phyloP scores from a whole-genome alignment of 1,140 invertebrate genomes.

The Caenorhabditis brenneri region DNA sequence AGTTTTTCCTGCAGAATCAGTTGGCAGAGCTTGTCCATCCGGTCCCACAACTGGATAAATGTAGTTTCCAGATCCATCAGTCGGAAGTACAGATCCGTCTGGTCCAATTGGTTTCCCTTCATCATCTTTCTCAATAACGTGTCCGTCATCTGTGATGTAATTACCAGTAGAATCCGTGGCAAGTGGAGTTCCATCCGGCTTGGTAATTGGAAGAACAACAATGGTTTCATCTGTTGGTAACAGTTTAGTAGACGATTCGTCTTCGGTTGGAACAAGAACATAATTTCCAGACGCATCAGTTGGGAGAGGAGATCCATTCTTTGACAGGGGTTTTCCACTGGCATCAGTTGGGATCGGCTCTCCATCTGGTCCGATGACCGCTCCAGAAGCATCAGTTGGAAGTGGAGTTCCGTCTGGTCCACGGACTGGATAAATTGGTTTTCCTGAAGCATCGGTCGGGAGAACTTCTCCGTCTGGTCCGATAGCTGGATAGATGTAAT shows the following conservation, averaged over 20 bases:
- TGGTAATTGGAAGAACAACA: constrained; percentile 11
- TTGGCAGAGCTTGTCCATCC: constrained; percentile 52
- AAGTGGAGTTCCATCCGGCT: constrained; percentile 57
- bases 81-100: constrained; percentile 51
- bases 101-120: constrained; percentile 50
- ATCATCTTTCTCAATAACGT: constrained; percentile 37
- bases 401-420: constrained; percentile 27
- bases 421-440: background rate
- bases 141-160: constrained; percentile 43
- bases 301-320: constrained; percentile 48
- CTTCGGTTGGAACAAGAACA: constrained; percentile 16
- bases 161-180: constrained; percentile 50
- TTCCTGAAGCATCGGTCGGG: background rate
- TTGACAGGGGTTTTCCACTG: background rate
- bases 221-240: constrained; percentile 44
- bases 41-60: constrained; percentile 54
- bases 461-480: no score
- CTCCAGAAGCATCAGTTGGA: constrained; percentile 47
- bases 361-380: constrained; percentile 45
- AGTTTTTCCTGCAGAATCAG: constrained; percentile 10
- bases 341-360: constrained; percentile 45
- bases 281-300: constrained; percentile 50
- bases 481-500: no score
- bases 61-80: constrained; percentile 51
- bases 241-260: background rate